These are phyloP conservation scores for Noctua comes DNA, from an alignment of 2,888 invertebrate species.

Conservation along the genomic window DNA sequence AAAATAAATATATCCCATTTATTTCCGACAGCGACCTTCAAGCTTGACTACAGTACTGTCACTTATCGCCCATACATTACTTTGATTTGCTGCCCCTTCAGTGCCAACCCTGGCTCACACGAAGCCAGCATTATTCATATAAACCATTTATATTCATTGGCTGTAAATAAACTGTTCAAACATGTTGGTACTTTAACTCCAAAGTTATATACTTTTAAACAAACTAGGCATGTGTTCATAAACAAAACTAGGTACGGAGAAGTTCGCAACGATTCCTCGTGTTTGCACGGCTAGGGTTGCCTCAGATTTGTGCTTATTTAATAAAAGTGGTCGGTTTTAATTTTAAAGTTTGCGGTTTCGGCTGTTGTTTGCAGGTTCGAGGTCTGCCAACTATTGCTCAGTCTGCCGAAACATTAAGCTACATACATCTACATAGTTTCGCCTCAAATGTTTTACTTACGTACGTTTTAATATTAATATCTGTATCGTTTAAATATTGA, in stretches of 20 bases:
- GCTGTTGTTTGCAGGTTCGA: slow-evolving; percentile 47
- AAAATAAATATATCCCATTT: slow-evolving; percentile 51
- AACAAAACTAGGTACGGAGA: slow-evolving; percentile 57
- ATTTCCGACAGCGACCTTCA: slow-evolving; percentile 50
- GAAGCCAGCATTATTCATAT: slow-evolving; percentile 57
- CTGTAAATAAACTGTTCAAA: slow-evolving; percentile 63
- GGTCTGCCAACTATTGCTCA: slow-evolving; percentile 42
- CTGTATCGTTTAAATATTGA: background rate
- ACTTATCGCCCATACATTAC: slow-evolving; percentile 58
- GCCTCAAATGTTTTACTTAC: slow-evolving; percentile 17
- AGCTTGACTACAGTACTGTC: slow-evolving; percentile 48
- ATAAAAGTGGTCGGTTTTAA: slow-evolving; percentile 51
- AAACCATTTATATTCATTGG: slow-evolving; percentile 66
- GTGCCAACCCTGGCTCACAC: slow-evolving; percentile 57
- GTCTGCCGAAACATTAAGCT: slow-evolving; percentile 21
- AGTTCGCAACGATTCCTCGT: slow-evolving; percentile 58
- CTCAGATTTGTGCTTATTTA: slow-evolving; percentile 46
- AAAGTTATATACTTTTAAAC: slow-evolving; percentile 68
- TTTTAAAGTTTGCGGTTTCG: slow-evolving; percentile 55
- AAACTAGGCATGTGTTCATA: slow-evolving; percentile 64
- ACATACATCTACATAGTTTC: slow-evolving; percentile 22
- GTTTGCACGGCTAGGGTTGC: slow-evolving; percentile 59
- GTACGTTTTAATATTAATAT: background rate
- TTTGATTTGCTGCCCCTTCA: slow-evolving; percentile 51
- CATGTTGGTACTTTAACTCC: slow-evolving; percentile 63